These are phyloP conservation scores for Aurelia aurita DNA, from an alignment of 30 jellyfish, hydroid and myxozoan genomes.

Conservation along the genomic window DNA sequence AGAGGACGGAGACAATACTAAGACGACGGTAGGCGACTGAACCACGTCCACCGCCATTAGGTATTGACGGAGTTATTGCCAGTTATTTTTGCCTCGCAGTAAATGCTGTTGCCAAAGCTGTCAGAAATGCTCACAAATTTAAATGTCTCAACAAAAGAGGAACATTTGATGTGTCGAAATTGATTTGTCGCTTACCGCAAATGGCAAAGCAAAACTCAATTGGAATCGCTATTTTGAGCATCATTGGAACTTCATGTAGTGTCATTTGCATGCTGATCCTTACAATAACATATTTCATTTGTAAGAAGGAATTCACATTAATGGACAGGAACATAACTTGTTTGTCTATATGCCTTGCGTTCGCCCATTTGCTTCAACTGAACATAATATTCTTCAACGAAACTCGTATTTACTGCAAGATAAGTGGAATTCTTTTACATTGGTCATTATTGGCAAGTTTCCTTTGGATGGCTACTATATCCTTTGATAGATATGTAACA, in stretches of 20 bases:
- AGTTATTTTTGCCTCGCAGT: constrained; percentile 11
- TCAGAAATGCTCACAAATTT: neutral
- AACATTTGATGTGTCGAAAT: neutral
- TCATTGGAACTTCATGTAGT: constrained; percentile 13
- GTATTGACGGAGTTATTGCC: neutral
- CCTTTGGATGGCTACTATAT: constrained; percentile 33
- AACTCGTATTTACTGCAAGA: constrained; percentile 4
- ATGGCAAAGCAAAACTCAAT: neutral
- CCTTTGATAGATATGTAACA: constrained; percentile 4
- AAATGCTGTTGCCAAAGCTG: constrained; percentile 9
- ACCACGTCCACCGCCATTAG: neutral
- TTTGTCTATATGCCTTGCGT: neutral
- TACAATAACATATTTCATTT: neutral
- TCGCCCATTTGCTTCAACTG: constrained; percentile 16
- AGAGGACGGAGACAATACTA: no score
- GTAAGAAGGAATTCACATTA: neutral
- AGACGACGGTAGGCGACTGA: neutral
- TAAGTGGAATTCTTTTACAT: constrained; percentile 21
- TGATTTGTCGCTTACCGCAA: neutral
- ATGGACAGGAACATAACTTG: constrained; percentile 11
- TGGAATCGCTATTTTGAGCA: neutral
- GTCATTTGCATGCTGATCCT: neutral
- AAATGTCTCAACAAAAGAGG: constrained; percentile 6
- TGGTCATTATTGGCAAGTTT: constrained; percentile 27
- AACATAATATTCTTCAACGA: neutral